phyloP scores from a whole-genome alignment of 2,113 vertebrate species.

The Tupaia chinensis region DNA sequence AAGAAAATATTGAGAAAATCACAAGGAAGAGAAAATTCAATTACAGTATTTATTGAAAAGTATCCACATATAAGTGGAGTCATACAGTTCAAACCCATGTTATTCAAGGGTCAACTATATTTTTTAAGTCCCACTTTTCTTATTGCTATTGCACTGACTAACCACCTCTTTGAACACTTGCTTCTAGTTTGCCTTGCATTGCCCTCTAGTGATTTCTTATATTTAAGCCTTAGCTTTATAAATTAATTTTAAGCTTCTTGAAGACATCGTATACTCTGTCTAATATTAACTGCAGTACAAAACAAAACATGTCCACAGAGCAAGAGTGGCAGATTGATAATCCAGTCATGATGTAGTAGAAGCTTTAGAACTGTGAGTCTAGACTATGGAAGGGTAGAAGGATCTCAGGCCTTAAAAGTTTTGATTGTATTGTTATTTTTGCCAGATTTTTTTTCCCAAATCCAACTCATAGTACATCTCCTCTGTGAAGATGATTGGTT shows the following conservation, averaged over 20 bases:
- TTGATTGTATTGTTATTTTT: slow-evolving; percentile 40
- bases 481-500: not conserved
- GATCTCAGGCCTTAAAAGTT: not conserved
- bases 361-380: not conserved
- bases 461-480: not conserved
- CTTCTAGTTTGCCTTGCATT: slow-evolving; percentile 58
- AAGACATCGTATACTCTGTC: not conserved
- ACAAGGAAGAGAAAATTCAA: too few species aligned
- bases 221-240: not conserved
- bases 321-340: not conserved
- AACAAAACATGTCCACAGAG: not conserved
- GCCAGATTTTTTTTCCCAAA: not conserved
- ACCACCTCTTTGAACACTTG: not conserved
- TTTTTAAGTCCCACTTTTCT: not conserved
- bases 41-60: too few species aligned
- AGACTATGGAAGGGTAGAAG: not conserved
- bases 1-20: too few species aligned
- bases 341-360: not conserved
- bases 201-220: slow-evolving; percentile 54
- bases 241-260: not conserved
- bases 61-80: too few species aligned
- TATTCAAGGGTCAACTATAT: too few species aligned
- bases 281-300: not conserved
- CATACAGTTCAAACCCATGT: too few species aligned
- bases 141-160: not conserved